Evolutionary conservation across 2,797 vertebrate genomes (phyloP).

Genomic region (Streptopelia turtur): DNA sequence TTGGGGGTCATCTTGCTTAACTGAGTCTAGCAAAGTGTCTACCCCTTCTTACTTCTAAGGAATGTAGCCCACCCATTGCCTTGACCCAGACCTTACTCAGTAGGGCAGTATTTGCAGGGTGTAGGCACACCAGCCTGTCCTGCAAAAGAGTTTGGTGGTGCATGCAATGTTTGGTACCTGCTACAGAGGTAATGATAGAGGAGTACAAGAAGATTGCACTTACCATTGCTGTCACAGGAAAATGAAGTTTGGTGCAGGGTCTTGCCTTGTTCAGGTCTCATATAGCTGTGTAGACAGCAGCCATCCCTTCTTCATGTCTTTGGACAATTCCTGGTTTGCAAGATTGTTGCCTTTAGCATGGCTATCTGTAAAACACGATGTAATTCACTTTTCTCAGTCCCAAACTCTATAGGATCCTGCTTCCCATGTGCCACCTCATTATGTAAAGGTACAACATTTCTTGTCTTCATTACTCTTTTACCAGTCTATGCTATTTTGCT

Average conservation of each 20-base stretch:
- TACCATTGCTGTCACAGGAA: background rate
- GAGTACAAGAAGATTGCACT: background rate
- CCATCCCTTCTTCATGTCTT: background rate
- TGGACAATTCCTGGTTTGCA: background rate
- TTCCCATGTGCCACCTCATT: background rate
- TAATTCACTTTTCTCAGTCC: background rate
- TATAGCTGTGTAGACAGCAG: background rate
- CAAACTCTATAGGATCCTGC: accelerated
- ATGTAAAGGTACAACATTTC: background rate
- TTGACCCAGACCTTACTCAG: background rate
- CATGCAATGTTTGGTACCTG: background rate
- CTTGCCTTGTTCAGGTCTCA: background rate
- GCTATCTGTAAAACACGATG: background rate
- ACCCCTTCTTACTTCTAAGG: background rate
- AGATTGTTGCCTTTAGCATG: background rate
- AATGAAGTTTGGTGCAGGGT: background rate
- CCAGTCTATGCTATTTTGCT: background rate
- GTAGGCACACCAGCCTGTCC: background rate
- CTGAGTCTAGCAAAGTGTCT: background rate
- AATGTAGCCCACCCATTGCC: accelerated
- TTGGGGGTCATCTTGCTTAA: background rate
- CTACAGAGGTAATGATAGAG: background rate
- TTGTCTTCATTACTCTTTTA: background rate
- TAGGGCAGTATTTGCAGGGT: accelerated
- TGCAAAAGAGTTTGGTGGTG: background rate